phyloP scores from a whole-genome alignment of 2,888 invertebrate genomes.

The Nymphalis polychloros region DNA sequence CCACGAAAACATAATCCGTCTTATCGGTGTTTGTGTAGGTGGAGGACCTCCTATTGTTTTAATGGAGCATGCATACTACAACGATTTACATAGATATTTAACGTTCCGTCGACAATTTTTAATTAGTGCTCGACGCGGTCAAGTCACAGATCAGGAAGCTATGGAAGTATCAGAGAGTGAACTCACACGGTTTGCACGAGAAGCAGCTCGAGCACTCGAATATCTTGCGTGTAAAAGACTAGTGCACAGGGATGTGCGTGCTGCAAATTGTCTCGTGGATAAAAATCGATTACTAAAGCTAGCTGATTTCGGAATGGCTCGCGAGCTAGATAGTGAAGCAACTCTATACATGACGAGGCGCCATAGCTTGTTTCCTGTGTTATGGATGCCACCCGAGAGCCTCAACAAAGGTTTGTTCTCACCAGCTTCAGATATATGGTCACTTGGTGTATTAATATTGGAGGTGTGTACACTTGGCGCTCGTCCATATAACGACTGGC shows the following conservation, averaged over 20 bases:
- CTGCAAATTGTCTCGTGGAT: slow-evolving; percentile 89
- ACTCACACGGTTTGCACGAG: slow-evolving; percentile 53
- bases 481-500: slow-evolving; percentile 91
- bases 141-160: slow-evolving; percentile 82
- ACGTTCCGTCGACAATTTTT: slow-evolving; percentile 86
- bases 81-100: slow-evolving; percentile 92
- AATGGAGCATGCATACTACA: slow-evolving; percentile 95
- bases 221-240: slow-evolving; percentile 89
- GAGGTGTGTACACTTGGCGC: slow-evolving; percentile 94
- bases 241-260: slow-evolving; percentile 92
- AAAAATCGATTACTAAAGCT: slow-evolving; percentile 86
- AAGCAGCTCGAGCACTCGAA: slow-evolving; percentile 86
- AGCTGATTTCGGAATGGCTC: slow-evolving; percentile 88
- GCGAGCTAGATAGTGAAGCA: slow-evolving; percentile 88
- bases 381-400: slow-evolving; percentile 96
- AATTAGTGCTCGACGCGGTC: slow-evolving; percentile 80
- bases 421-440: slow-evolving; percentile 93
- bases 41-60: slow-evolving; percentile 91
- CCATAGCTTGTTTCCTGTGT: slow-evolving; percentile 90
- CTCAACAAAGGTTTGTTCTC: slow-evolving; percentile 90
- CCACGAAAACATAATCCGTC: slow-evolving; percentile 91
- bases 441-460: slow-evolving; percentile 90
- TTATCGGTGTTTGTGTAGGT: slow-evolving; percentile 89
- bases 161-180: slow-evolving; percentile 51
- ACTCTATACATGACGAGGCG: slow-evolving; percentile 88